A percentile compares a stretch with the other conserved stretches of the same genome.
phyloP scores from a whole-genome alignment of 2,888 invertebrate genomes.

The Xylophagus ater region DNA sequence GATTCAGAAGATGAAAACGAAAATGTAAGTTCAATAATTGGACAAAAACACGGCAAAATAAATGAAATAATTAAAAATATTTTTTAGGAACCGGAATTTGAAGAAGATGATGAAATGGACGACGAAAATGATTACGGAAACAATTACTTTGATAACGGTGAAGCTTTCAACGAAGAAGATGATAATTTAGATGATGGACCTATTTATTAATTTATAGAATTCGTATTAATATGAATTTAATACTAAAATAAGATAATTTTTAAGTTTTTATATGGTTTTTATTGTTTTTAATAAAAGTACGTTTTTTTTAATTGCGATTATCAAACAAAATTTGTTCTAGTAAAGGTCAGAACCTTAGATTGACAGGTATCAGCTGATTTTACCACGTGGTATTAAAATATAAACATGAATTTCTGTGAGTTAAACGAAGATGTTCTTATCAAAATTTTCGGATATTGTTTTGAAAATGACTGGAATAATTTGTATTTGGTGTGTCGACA shows the following conservation, averaged over 20 bases:
- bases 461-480: conserved; percentile 41
- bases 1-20: conserved; percentile 41
- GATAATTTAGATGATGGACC: conserved; percentile 78
- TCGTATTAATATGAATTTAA: no score
- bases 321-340: no score
- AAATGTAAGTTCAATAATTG: conserved; percentile 15
- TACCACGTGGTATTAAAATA: no score
- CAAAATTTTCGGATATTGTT: conserved; percentile 44
- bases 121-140: conserved; percentile 81
- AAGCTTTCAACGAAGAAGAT: conserved; percentile 76
- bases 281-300: no score
- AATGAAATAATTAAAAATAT: neutral
- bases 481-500: conserved; percentile 41
- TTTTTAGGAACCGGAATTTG: conserved; percentile 19
- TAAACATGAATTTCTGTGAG: conserved; percentile 7
- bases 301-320: no score
- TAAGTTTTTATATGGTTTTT: no score
- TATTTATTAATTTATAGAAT: conserved; percentile 50
- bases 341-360: no score
- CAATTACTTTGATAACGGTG: conserved; percentile 81
- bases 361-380: no score
- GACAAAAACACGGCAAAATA: neutral
- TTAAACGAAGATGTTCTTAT: conserved; percentile 39
- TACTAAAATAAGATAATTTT: no score
- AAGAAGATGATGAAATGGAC: conserved; percentile 68